A percentile compares a stretch with the other conserved stretches of the same genome.
These are phyloP conservation scores for Podilymbus podiceps DNA, from an alignment of 2,113 vertebrate genomes.

Conservation along the genomic window DNA sequence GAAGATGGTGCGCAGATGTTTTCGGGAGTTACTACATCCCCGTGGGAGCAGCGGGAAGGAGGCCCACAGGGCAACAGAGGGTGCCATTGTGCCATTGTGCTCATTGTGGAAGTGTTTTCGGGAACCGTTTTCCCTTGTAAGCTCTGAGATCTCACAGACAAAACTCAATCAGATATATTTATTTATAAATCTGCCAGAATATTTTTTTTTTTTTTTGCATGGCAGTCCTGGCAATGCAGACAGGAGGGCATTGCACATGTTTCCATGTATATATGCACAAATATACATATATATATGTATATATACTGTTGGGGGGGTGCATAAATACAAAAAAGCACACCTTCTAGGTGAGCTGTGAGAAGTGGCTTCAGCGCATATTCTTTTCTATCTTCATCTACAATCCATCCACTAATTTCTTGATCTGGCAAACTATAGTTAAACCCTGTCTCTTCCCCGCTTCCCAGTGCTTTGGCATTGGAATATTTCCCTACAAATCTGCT, in stretches of 20 bases:
- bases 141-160: background rate
- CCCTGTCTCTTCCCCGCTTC: background rate
- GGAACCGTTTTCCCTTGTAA: background rate
- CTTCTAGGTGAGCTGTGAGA: background rate
- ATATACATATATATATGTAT: background rate
- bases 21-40: background rate
- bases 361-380: background rate
- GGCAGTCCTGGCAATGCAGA: background rate
- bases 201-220: background rate
- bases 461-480: background rate
- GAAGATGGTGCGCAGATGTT: background rate
- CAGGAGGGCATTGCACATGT: background rate
- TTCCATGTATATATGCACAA: background rate
- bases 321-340: background rate
- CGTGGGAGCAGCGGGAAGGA: background rate
- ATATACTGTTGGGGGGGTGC: background rate
- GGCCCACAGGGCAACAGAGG: background rate
- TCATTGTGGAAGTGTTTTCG: background rate
- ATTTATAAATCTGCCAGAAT: background rate
- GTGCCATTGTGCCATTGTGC: slow-evolving; percentile 18
- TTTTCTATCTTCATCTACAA: background rate
- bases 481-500: slow-evolving; percentile 17
- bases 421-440: background rate
- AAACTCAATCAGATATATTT: background rate
- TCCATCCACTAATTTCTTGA: background rate